Evolutionary conservation across 2,113 vertebrate genomes (phyloP), one percentile per base, ranked within the genome.

Genomic region (Passer montanus): DNA sequence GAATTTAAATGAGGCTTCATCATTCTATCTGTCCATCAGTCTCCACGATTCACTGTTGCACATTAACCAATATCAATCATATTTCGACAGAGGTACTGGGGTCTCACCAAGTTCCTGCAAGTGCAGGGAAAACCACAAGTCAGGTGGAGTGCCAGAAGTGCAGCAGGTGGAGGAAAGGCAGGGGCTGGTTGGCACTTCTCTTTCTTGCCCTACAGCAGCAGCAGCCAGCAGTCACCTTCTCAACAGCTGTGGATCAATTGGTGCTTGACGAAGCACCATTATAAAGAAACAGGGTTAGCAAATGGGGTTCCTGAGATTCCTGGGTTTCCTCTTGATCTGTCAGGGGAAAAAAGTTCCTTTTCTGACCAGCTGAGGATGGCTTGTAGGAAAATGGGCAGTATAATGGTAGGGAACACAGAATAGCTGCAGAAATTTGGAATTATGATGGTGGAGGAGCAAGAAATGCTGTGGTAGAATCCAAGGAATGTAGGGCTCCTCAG

Each of bases 121-220:
- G 20, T 41, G 35, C 44, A 76, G 24, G 26, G 44, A 81, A 87
- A 68, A 41, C 7, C 31, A 26, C 21, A 2, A 37, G 30, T 33
- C 59, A 30, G 14, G 22, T n/a, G 31, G 35, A 62, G 27, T 15
- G 41, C 21, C 2, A 4, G 23, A n/a, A 33, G 8, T 31, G 30
- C 30, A n/a, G 2, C 8, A 23, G 23, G 5, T 33, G 30, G 8
- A 69, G 60, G 41, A 84, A 73, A 84, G 33, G 15, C 15, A 55
- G 41, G 15, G 5, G 7, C 12, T 68, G 13, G 2, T 17, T 0
- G 0, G 3, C 5, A 1, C 14, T 66, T n/a, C 31, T 75, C 10
- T 62, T 18, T 35, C 28, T 44, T 86, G 12, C 23, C 58, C 43
- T 22, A 9, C 2, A 56, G 46, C 31, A 66, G 18, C 55, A 86